Percentiles rank a stretch among this genome's conserved stretches.
phyloP scores from a whole-genome alignment of 2,113 vertebrate species.

The Neogale vison region DNA sequence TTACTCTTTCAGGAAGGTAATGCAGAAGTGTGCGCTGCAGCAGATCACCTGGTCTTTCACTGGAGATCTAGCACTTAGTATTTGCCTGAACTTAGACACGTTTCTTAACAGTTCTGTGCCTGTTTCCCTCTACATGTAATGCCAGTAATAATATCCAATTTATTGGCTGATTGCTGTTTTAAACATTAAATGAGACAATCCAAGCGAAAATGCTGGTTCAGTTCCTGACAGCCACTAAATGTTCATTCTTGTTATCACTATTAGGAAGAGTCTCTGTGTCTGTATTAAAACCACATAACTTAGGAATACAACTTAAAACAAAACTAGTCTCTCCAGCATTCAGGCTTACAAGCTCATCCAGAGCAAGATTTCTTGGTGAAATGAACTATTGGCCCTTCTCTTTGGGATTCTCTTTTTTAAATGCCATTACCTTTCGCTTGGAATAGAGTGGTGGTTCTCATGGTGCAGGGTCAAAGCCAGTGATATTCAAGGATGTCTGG shows the following conservation, averaged over 20 bases:
- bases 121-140: background rate
- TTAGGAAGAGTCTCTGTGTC: background rate
- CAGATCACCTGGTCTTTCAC: background rate
- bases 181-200: background rate
- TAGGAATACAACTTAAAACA: background rate
- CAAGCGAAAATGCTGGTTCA: background rate
- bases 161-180: background rate
- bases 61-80: background rate
- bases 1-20: background rate
- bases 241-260: background rate
- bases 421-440: background rate
- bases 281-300: background rate
- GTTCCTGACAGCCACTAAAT: background rate
- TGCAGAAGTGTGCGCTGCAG: background rate
- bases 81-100: background rate
- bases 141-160: background rate
- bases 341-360: background rate
- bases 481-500: background rate
- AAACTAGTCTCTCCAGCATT: background rate
- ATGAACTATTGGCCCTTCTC: background rate
- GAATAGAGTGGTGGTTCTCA: background rate
- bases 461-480: background rate
- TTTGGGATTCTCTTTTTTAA: background rate
- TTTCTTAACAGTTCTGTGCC: background rate
- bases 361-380: background rate